These are phyloP conservation scores for Caranx melampygus DNA, from an alignment of 2,113 vertebrate genomes.

Conservation along the genomic window DNA sequence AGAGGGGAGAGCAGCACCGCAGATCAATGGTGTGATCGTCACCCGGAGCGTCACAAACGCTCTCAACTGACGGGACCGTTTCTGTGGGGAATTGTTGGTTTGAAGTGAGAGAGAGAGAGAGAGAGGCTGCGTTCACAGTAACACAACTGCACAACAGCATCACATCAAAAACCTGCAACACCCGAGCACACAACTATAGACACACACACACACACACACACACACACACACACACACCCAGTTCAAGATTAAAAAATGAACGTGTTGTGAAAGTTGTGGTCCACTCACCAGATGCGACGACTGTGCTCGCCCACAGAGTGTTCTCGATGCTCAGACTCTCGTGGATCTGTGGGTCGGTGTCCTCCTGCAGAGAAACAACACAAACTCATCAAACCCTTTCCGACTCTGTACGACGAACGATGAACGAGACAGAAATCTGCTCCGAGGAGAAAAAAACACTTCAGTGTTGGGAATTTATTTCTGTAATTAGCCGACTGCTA, in stretches of 20 bases:
- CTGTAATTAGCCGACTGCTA: slow-evolving; percentile 32
- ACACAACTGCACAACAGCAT: background rate
- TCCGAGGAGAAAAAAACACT: background rate
- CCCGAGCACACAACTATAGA: no score
- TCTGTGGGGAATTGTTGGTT: slow-evolving; percentile 51
- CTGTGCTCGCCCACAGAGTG: slow-evolving; percentile 96
- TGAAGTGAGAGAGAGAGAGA: slow-evolving; percentile 41
- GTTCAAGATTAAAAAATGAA: no score
- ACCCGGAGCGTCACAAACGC: slow-evolving; percentile 59
- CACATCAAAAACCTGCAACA: background rate
- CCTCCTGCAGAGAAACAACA: slow-evolving; percentile 85
- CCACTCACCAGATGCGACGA: slow-evolving; percentile 95
- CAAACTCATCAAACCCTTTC: background rate
- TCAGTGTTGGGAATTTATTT: slow-evolving; percentile 36
- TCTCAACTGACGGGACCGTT: slow-evolving; percentile 69
- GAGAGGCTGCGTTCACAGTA: slow-evolving; percentile 14
- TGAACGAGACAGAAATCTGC: background rate
- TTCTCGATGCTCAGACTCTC: slow-evolving; percentile 98
- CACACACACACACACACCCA: no score
- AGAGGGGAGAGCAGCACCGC: slow-evolving; percentile 77
- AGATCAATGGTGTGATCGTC: slow-evolving; percentile 82
- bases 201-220: no score
- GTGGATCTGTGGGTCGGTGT: slow-evolving; percentile 91
- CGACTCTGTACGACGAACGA: background rate
- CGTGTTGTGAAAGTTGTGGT: background rate